These are phyloP conservation scores for Tribolium castaneum DNA, from an alignment of 1,140 invertebrate species.

Conservation along the genomic window DNA sequence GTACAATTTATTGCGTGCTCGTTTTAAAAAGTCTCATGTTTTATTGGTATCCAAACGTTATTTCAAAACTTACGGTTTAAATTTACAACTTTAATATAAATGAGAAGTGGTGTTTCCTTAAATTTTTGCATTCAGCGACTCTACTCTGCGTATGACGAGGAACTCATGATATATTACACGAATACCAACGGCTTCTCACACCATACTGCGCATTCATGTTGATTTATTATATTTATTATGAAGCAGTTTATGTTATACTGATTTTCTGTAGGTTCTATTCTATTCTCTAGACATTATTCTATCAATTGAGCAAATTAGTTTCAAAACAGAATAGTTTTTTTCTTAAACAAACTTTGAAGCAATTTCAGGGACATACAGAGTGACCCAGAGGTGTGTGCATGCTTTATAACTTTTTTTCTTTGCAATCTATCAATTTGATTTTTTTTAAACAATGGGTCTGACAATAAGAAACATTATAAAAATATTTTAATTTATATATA, in stretches of 20 bases:
- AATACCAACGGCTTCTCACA: conserved; percentile 40
- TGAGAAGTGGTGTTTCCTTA: conserved; percentile 29
- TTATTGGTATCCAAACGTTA: not conserved
- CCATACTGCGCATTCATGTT: conserved; percentile 41
- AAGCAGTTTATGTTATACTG: conserved; percentile 39
- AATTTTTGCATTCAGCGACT: conserved; percentile 43
- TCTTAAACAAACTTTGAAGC: too few relatives aligned
- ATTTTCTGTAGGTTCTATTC: conserved; percentile 13
- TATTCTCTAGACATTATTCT: not conserved
- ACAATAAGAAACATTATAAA: too few relatives aligned
- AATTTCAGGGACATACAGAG: too few relatives aligned
- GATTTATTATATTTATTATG: conserved; percentile 47
- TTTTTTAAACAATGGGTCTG: too few relatives aligned
- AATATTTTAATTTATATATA: too few relatives aligned
- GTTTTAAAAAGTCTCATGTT: not conserved
- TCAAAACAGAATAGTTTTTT: too few relatives aligned
- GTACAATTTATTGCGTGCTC: too few relatives aligned
- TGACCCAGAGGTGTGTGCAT: too few relatives aligned
- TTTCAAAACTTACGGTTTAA: not conserved
- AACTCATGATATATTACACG: conserved; percentile 41
- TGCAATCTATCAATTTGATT: too few relatives aligned
- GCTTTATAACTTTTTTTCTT: too few relatives aligned
- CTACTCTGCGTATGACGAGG: conserved; percentile 40
- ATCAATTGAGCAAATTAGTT: not conserved
- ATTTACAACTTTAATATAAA: conserved; percentile 43